Evolutionary conservation across 2,113 vertebrate species (phyloP), one percentile per base, ranked within the genome.

Genomic region (Stomatorhinus ivindoensis): DNA sequence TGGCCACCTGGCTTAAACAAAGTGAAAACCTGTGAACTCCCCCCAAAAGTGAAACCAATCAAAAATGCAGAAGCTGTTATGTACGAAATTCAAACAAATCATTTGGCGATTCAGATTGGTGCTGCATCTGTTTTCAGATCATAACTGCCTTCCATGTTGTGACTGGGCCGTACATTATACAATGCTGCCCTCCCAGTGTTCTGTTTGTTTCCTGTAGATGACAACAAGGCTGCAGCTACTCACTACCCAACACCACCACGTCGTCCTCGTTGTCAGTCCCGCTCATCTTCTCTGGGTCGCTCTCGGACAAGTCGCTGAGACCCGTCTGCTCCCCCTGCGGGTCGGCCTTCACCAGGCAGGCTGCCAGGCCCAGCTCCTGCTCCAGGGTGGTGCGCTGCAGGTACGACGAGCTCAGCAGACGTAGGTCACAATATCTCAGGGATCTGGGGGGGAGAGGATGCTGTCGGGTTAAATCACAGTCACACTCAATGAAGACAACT

Each of bases 221-320:
- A 76, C 65, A 24, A 10, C 5, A 4, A 46, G 21, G 42, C 80
- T 39, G 35, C 3, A 11, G 55, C 7, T 50, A 83, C 92, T 91
- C 94, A 98, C 98, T 96, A 91, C 97, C 97, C 0, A 93, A 95
- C 0, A 90, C 94, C 50, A 92, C 93, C 92, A 98, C 97, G 91
- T 99, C 98, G 3, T 99, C 98, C 93, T 99, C 98, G 1, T 98
- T 97, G 94, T 99, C 98, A 0, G 97, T 98, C 92, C 97, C 97
- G 94, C 97, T 97, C 89, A 97, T 95, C 93, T 98, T 99, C 90
- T 99, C 98, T 0, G 95, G 95, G 13, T 99, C 98, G 51, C 98
- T 99, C 94, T 99, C 98, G 69, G 96, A 91, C 58, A 95, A 92
- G 92, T 98, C 97, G 17, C 94, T 96, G 91, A 93, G 94, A 65